Percentiles rank a stretch among this genome's conserved stretches.
Evolutionary conservation across 2,888 invertebrate genomes (phyloP).

Genomic region (Ctena decussata): DNA sequence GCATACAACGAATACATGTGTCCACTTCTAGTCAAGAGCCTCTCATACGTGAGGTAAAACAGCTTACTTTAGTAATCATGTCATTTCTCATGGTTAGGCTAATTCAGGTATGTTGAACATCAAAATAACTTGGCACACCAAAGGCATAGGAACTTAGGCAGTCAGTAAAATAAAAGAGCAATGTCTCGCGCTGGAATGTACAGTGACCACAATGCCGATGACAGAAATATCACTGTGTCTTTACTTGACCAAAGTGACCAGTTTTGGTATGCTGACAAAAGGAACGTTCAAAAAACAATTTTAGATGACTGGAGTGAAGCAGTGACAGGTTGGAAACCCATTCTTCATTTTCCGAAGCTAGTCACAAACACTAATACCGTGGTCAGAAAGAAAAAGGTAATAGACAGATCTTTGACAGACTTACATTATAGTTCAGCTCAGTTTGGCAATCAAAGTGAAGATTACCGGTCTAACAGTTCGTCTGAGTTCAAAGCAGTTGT

Average conservation of each 20-base stretch:
- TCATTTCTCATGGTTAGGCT: no score
- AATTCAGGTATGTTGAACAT: no score
- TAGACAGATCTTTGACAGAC: constrained; percentile 54
- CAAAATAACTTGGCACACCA: no score
- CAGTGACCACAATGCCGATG: constrained; percentile 55
- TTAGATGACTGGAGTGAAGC: constrained; percentile 72
- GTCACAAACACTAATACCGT: constrained; percentile 33
- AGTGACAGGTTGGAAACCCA: constrained; percentile 73
- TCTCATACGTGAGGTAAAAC: no score
- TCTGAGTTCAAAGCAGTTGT: constrained; percentile 53
- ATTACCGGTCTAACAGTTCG: constrained; percentile 59
- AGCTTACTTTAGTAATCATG: no score
- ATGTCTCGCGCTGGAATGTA: not conserved
- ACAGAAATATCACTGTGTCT: constrained; percentile 48
- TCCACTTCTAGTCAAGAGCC: no score
- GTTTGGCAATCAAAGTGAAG: constrained; percentile 40
- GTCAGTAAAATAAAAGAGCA: no score
- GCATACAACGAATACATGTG: no score
- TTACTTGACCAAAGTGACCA: constrained; percentile 66
- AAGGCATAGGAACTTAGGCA: no score
- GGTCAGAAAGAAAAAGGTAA: constrained; percentile 56
- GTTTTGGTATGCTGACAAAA: constrained; percentile 47
- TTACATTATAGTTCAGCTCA: constrained; percentile 44
- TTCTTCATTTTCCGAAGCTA: constrained; percentile 60
- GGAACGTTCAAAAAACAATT: constrained; percentile 46